A percentile compares a stretch with the other conserved stretches of the same genome.
Evolutionary conservation across 35 echinoderm and acorn worm genomes (phyloP).

Genomic region (Apostichopus japonicus): DNA sequence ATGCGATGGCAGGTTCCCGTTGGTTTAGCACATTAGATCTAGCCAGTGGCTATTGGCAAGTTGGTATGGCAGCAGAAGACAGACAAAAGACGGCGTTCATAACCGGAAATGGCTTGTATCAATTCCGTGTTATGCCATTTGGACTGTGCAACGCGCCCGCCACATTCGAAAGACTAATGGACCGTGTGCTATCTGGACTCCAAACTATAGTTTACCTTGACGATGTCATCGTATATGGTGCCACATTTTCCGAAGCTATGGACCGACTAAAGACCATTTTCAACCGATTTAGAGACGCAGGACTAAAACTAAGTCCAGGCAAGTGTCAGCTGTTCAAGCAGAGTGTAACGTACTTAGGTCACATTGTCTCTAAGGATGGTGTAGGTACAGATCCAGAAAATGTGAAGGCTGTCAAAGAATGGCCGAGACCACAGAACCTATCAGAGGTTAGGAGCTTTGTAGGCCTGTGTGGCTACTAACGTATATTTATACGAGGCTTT

Average conservation of each 20-base stretch:
- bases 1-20: constrained; percentile 49
- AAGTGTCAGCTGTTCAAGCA: constrained; percentile 54
- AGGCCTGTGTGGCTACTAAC: constrained; percentile 51
- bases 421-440: constrained; percentile 4
- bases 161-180: constrained; percentile 75
- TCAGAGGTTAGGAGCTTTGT: constrained; percentile 40
- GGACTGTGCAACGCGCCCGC: constrained; percentile 69
- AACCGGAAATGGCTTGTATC: constrained; percentile 47
- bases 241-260: constrained; percentile 36
- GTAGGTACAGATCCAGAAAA: constrained; percentile 31
- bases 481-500: constrained; percentile 63
- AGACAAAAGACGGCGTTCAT: constrained; percentile 71
- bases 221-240: too few species aligned
- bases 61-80: constrained; percentile 46
- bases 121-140: constrained; percentile 66
- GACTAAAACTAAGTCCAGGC: constrained; percentile 60
- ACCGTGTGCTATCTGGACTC: constrained; percentile 55
- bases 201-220: constrained; percentile 65
- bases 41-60: too few species aligned
- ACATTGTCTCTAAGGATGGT: constrained; percentile 57
- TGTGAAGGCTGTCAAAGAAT: constrained; percentile 43
- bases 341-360: constrained; percentile 47
- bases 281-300: constrained; percentile 14
- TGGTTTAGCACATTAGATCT: constrained; percentile 65
- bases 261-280: constrained; percentile 21